Evolutionary conservation across 2,113 vertebrate genomes (phyloP), one percentile per base, ranked within the genome.

Genomic region (Syngnathoides biaculeatus): DNA sequence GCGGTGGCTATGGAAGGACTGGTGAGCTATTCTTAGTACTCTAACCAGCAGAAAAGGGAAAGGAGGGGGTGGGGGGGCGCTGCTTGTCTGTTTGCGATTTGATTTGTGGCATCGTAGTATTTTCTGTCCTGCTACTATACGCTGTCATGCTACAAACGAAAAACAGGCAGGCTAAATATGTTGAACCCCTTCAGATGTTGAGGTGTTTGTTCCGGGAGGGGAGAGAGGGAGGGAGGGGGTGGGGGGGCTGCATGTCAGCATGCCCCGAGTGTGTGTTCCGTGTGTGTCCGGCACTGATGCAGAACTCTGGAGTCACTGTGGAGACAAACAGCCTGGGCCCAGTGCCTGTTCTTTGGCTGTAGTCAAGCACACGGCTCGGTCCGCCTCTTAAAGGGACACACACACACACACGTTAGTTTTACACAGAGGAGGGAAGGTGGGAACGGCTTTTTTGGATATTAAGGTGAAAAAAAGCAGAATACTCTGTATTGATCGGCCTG

Each of bases 311-410:
- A 89, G 84, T 88, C 87, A 89, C 89, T 89, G 88, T 89, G 77
- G 79, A 87, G 87, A 87, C 86, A 89, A 88, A 84, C 90, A 91
- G 89, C 88, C 86, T 80, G 83, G 87, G 74, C 86, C 85, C 84
- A 73, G 79, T 89, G 90, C 80, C 79, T 88, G 80, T 81, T 83
- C 83, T 81, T 77, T 83, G 43, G 45, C 81, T 86, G 84, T 88
- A 79, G 80, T 81, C 84, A 86, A 86, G 85, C 79, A 83, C 87
- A 81, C 80, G 47, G 77, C 71, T 0, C 27, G 64, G 52, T 74
- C 91, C 87, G 87, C 92, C 91, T 91, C 85, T 93, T 93, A 93
- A 93, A 92, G 92, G 83, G 71, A 67, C 76, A 91, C 65, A 68
- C 69, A 67, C 76, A 91, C 65, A 68, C 69, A 26, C 60, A 14